Evolutionary conservation across 2,113 vertebrate species (phyloP).

Genomic region (Rhea americana): DNA sequence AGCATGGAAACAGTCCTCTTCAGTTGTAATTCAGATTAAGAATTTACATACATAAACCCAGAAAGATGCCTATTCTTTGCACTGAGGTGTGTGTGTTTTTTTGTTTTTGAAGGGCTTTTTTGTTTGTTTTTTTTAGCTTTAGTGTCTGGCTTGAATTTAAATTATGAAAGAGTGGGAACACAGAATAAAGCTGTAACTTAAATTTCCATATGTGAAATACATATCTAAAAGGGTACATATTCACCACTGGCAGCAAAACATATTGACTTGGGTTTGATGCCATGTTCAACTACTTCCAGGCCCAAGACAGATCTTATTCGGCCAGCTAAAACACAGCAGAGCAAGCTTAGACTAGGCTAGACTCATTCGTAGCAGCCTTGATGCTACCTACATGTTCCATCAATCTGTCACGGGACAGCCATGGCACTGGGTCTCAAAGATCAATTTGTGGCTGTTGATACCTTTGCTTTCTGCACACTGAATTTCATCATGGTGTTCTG

Average conservation of each 20-base stretch:
- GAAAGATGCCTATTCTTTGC: neutral
- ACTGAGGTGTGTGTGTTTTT: too few species aligned
- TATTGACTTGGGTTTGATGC: neutral
- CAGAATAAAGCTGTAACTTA: neutral
- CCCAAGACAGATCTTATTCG: neutral
- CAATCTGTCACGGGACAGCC: neutral
- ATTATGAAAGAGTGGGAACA: neutral
- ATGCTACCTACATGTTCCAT: neutral
- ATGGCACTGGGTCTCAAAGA: neutral
- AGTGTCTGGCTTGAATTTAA: neutral
- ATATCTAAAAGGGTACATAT: too few species aligned
- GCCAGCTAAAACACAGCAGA: neutral
- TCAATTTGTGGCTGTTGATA: neutral
- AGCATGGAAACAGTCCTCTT: neutral
- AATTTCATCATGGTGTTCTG: neutral
- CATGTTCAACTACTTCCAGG: neutral
- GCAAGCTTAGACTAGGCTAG: neutral
- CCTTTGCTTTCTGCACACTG: neutral
- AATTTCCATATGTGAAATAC: neutral
- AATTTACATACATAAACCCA: neutral
- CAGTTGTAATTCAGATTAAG: neutral
- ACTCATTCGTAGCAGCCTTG: neutral
- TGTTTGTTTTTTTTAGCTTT: neutral
- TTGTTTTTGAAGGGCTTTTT: too few species aligned
- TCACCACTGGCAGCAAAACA: neutral